Conservation (phyloP, 1,140 invertebrate genomes). For the Drosophila neocordata region DNA sequence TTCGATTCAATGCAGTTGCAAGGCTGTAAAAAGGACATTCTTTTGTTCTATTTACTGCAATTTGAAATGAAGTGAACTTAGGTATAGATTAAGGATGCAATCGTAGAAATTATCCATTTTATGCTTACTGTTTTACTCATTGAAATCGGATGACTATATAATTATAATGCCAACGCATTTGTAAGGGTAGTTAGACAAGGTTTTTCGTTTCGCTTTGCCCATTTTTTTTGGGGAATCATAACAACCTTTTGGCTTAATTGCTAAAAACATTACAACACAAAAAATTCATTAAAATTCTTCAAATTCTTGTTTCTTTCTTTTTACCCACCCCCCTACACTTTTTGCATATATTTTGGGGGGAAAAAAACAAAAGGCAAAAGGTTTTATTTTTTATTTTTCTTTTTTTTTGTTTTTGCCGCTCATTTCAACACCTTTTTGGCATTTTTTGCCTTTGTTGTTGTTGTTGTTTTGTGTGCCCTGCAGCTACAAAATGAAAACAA, state of each 20-base stretch:
- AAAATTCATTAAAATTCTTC: slow-evolving; percentile 62
- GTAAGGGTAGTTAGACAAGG: slow-evolving; percentile 23
- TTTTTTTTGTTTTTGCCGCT: slow-evolving; percentile 55
- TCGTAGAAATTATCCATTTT: too few species aligned
- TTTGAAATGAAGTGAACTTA: too few species aligned
- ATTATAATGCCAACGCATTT: background rate
- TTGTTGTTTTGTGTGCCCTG: slow-evolving; percentile 35
- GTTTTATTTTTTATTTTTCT: slow-evolving; percentile 30
- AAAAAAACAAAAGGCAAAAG: slow-evolving; percentile 47
- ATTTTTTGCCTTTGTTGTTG: slow-evolving; percentile 40
- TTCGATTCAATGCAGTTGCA: too few species aligned
- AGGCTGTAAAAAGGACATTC: too few species aligned
- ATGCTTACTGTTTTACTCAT: too few species aligned
- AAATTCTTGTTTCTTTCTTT: slow-evolving; percentile 60
- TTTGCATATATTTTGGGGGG: slow-evolving; percentile 55
- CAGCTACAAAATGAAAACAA: slow-evolving; percentile 61
- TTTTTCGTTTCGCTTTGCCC: slow-evolving; percentile 26
- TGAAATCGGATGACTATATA: background rate
- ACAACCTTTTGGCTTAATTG: slow-evolving; percentile 11
- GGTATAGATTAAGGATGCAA: too few species aligned
- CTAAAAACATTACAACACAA: slow-evolving; percentile 24
- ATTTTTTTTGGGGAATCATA: slow-evolving; percentile 2
- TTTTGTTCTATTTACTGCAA: too few species aligned
- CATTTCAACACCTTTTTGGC: slow-evolving; percentile 72
- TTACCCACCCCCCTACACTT: slow-evolving; percentile 7